Conservation (phyloP, 2,888 invertebrate genomes). For the Aleiodes testaceus region DNA sequence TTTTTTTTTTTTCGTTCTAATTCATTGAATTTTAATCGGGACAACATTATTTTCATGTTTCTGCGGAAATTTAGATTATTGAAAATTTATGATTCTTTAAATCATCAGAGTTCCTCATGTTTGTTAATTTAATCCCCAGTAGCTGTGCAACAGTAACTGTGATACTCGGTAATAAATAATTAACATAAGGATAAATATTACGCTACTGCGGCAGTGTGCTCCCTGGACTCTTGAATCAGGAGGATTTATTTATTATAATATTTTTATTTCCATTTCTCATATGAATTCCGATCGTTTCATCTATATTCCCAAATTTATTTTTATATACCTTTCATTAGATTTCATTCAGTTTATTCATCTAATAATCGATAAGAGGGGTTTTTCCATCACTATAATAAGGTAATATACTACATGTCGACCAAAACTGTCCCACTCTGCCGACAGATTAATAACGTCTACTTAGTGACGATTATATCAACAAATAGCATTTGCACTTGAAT, state of each 20-base stretch:
- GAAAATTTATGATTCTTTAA: slow-evolving; percentile 36
- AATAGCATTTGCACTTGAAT: slow-evolving; percentile 63
- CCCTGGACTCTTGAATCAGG: slow-evolving; percentile 66
- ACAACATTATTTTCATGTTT: slow-evolving; percentile 24
- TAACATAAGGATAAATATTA: slow-evolving; percentile 71
- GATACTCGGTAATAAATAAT: slow-evolving; percentile 69
- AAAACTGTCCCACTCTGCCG: slow-evolving; percentile 48
- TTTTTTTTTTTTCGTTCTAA: slow-evolving; percentile 33
- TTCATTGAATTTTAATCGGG: slow-evolving; percentile 16
- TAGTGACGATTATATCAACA: slow-evolving; percentile 62
- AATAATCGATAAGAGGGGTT: slow-evolving; percentile 17
- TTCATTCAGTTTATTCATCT: slow-evolving; percentile 26
- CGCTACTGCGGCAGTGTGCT: slow-evolving; percentile 71
- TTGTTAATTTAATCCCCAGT: slow-evolving; percentile 59
- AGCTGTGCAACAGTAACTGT: slow-evolving; percentile 68
- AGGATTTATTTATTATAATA: slow-evolving; percentile 56
- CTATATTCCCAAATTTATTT: slow-evolving; percentile 25
- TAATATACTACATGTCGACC: slow-evolving; percentile 50
- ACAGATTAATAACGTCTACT: slow-evolving; percentile 59
- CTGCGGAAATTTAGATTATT: slow-evolving; percentile 28
- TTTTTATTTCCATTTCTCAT: slow-evolving; percentile 35
- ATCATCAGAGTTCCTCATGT: slow-evolving; percentile 39
- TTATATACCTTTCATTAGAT: slow-evolving; percentile 19
- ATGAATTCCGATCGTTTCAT: slow-evolving; percentile 12
- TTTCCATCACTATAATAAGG: slow-evolving; percentile 11